Base-by-base conservation (phyloP, 2,797 vertebrate genomes). In the Phataginus tetradactyla region DNA sequence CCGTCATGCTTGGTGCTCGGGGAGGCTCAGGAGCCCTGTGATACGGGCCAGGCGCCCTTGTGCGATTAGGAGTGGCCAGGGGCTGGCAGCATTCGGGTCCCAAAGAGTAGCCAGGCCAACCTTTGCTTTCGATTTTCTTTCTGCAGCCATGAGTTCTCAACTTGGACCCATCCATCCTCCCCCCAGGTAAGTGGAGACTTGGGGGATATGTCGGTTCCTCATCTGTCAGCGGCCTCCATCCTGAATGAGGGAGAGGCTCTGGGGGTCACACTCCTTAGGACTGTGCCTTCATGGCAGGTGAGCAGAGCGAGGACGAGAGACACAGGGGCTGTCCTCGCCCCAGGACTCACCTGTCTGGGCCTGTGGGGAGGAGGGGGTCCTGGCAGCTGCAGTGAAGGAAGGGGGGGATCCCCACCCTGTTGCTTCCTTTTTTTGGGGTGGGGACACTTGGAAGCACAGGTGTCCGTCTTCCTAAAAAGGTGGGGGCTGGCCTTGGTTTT, bases 91-190 rank as follows among this genome's bases (percentile, higher is more conserved):
- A 25, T 59, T 72, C 17, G 37, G 34, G 59, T 13, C 69, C 63
- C 49, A 17, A 6, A 42, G 66, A 86, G 53, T 15, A 74, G 11
- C 45, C 55, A 71, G 34, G 34, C 77, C 37, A 32, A 86, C n/a
- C 37, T 78, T 77, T n/a, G 10, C 53, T 94, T 95, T 81, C 90
- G 34, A 21, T 61, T 92, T 96, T 98, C 69, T 95, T 63, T 88
- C 80, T 96, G 1, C 98, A 99, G 99, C 99, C 4, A 99, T 99
- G 87, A 98, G 98, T 96, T 99, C 99, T 97, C 99, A 99, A 81
- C 98, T 99, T 74, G 99, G 99, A 97, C 99, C 99, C 77, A 99
- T 99, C 81, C 99, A 99, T 93, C 99, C 99, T 95, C 98, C 99
- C 3, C 98, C 99, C 97, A 99, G 99, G 99, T 99, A 98, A 97